These are phyloP conservation scores for Sigmodon hispidus DNA, from an alignment of 2,113 vertebrate genomes.

Conservation along the genomic window DNA sequence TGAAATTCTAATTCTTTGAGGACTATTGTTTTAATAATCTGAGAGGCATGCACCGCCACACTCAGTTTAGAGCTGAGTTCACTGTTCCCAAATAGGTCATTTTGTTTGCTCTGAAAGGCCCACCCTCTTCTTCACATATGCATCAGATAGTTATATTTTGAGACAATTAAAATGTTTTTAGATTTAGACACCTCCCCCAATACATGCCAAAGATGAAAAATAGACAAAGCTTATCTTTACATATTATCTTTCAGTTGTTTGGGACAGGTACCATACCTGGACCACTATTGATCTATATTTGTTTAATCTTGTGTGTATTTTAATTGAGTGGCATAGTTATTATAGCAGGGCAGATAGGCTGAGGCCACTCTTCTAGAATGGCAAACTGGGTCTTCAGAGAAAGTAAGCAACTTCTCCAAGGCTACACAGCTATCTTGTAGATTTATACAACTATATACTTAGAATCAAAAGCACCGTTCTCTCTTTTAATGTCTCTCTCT, in stretches of 20 bases:
- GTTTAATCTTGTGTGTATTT: background rate
- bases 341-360: background rate
- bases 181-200: background rate
- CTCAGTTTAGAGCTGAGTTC: background rate
- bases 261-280: too few species aligned
- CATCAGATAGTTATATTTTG: conserved; percentile 23
- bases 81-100: background rate
- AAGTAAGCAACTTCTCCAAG: background rate
- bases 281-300: background rate
- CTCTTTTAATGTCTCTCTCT: too few species aligned
- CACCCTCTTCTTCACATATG: background rate
- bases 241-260: background rate
- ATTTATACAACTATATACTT: background rate
- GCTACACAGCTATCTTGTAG: background rate
- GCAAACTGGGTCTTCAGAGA: background rate
- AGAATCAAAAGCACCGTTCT: background rate
- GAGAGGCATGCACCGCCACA: background rate
- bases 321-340: background rate
- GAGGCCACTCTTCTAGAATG: background rate
- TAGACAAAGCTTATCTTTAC: background rate
- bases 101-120: background rate
- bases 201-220: background rate
- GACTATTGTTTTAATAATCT: background rate
- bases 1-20: background rate
- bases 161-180: conserved; percentile 8